Percentiles rank a stretch among this genome's conserved stretches.
Evolutionary conservation across 2,797 vertebrate species (phyloP).

Genomic region (Falco peregrinus): DNA sequence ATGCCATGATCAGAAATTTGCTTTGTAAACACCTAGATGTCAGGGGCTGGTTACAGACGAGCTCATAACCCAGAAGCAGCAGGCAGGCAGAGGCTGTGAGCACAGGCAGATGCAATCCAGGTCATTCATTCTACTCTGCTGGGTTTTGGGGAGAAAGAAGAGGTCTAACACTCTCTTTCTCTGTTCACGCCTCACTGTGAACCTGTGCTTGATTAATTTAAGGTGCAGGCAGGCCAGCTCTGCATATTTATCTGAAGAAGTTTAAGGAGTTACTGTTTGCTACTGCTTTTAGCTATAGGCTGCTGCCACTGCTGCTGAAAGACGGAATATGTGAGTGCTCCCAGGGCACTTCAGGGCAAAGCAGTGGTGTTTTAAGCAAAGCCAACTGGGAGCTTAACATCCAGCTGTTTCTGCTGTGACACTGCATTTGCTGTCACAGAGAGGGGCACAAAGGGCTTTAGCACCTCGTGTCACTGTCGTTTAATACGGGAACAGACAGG

Average conservation of each 20-base stretch:
- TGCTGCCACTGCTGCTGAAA: neutral
- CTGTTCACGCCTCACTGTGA: neutral
- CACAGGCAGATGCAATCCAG: rapidly evolving
- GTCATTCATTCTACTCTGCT: neutral
- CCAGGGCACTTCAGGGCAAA: neutral
- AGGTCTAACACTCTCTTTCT: neutral
- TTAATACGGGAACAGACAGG: neutral
- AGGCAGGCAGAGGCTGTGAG: neutral
- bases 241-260: neutral
- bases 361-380: neutral
- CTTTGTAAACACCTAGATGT: neutral
- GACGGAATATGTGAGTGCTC: neutral
- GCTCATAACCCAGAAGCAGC: neutral
- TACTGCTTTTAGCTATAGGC: neutral
- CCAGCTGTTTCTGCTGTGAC: neutral
- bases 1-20: neutral
- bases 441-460: neutral
- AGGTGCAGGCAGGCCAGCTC: neutral
- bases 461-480: too few species aligned
- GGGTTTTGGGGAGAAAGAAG: neutral
- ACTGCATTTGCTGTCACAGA: neutral
- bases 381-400: neutral
- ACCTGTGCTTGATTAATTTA: neutral
- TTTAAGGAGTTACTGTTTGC: neutral
- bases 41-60: neutral